Base-by-base conservation (phyloP, 2,888 invertebrate genomes). In the Palloptera scutellata region DNA sequence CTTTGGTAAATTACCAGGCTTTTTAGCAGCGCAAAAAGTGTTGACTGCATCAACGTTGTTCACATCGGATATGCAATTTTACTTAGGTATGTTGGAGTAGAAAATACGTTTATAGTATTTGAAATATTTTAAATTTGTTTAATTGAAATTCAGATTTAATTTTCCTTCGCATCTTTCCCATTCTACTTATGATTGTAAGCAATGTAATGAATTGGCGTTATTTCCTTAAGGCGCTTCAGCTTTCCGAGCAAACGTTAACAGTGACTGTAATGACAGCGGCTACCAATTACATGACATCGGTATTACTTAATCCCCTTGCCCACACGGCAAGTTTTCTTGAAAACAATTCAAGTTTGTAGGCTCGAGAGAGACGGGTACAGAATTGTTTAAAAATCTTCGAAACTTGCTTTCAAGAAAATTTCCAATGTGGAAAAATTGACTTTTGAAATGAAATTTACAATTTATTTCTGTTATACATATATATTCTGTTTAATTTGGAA, bases 261-360 rank as follows among this genome's bases (percentile, higher is more conserved):
- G 87, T 88, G 1, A 89, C 89, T 6, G 87, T 89, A 8, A 84
- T 87, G 58, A 88, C 87, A 60, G 86, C 89, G 42, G 87, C 89
- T n/a, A 86, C 88, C 11, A 90, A 89, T 83, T 90, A 89, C 77
- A 79, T 88, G 65, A 80, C 87, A 74, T 89, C 90, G 75, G 90
- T 90, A 81, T 30, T 30, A 30, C 6, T 30, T 30, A 30, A n/a
- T n/a, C n/a, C n/a, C n/a, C n/a, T n/a, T n/a, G n/a, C n/a, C n/a
- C n/a, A n/a, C n/a, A n/a, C n/a, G n/a, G n/a, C n/a, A n/a, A n/a
- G n/a, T n/a, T n/a, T n/a, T n/a, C n/a, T n/a, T n/a, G n/a, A n/a
- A n/a, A n/a, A n/a, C n/a, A n/a, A n/a, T n/a, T n/a, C n/a, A n/a
- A n/a, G n/a, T n/a, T n/a, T n/a, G n/a, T n/a, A n/a, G n/a, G n/a